Conservation (phyloP, 2,113 vertebrate species). For the Gobius niger region DNA sequence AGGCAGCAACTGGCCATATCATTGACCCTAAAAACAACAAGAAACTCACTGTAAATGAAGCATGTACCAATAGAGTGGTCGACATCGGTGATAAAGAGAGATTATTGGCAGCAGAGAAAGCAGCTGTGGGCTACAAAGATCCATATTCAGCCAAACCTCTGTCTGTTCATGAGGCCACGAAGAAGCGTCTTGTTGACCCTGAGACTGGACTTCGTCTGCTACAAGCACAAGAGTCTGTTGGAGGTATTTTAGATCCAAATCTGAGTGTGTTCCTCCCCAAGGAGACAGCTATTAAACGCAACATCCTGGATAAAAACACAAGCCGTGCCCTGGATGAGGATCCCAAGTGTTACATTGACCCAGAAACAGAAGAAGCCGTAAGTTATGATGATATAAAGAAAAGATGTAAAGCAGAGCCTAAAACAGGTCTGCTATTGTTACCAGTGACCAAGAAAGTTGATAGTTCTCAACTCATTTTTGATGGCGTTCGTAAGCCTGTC, state of each 20-base stretch:
- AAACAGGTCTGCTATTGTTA: no score
- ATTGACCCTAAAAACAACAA: slow-evolving; percentile 84
- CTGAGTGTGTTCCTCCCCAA: slow-evolving; percentile 86
- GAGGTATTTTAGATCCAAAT: slow-evolving; percentile 85
- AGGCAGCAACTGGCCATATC: slow-evolving; percentile 88
- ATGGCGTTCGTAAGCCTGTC: slow-evolving; percentile 79
- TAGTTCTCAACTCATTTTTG: no score
- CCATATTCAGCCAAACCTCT: slow-evolving; percentile 82
- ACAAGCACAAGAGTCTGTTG: slow-evolving; percentile 85
- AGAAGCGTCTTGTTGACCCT: slow-evolving; percentile 81
- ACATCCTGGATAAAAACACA: slow-evolving; percentile 82
- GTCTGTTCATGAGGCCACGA: slow-evolving; percentile 82
- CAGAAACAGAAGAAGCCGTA: slow-evolving; percentile 77
- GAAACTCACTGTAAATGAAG: slow-evolving; percentile 82
- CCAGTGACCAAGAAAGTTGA: no score
- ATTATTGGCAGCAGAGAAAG: slow-evolving; percentile 85
- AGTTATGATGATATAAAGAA: slow-evolving; percentile 76
- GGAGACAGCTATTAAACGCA: slow-evolving; percentile 82
- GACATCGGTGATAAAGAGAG: slow-evolving; percentile 81
- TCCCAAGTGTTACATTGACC: slow-evolving; percentile 83
- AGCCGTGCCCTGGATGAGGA: slow-evolving; percentile 79
- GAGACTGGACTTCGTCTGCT: slow-evolving; percentile 82
- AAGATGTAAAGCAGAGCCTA: slow-evolving; percentile 80
- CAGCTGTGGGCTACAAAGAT: slow-evolving; percentile 83
- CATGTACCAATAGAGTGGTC: slow-evolving; percentile 75